Base-by-base conservation (phyloP, 2,888 invertebrate genomes). In the Apamea sordens region DNA sequence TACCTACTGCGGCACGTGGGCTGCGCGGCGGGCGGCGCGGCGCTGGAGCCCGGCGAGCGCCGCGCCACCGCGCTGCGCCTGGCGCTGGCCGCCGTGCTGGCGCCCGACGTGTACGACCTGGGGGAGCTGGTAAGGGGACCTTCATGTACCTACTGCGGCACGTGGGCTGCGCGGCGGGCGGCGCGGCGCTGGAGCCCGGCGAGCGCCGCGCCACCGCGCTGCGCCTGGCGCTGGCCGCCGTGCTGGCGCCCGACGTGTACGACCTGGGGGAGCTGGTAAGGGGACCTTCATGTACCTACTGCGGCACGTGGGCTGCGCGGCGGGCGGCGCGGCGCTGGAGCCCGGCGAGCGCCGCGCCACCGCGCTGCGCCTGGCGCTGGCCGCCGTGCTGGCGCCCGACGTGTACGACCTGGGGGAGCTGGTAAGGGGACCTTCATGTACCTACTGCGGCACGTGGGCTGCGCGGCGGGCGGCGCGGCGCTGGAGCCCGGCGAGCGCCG, bases 391-490 rank as follows among this genome's bases (percentile, higher is more conserved):
- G 2, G 99, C 99, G 0, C 98, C 99, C 90, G 98, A 98, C 41
- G 99, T 99, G 36, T 99, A 99, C 94, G 99, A 99, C 94, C 98
- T 99, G 89, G 99, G 99, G 0, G 99, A 99, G 95, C 97, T 99
- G 94, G 98, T 98, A 90, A 94, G 94, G 44, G 11, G 11, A 11
- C 44, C 44, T n/a, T n/a, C n/a, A n/a, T n/a, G n/a, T n/a, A n/a
- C n/a, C n/a, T n/a, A n/a, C 97, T 99, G 21, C 98, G 99, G 92
- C 98, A 98, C 92, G 95, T 98, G 87, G 97, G 97, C 47, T 96
- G 97, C 91, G 89, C 92, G 61, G 88, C 88, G 59, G 96, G 95
- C 21, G 96, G 96, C 21, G 94, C 92, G 0, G 86, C 63, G 0
- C 91, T 96, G 61, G 91, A 92, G 44, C 80, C 79, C 0, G 80